These are phyloP conservation scores for Lycaena phlaeas DNA, from an alignment of 2,888 invertebrate species.

Conservation along the genomic window DNA sequence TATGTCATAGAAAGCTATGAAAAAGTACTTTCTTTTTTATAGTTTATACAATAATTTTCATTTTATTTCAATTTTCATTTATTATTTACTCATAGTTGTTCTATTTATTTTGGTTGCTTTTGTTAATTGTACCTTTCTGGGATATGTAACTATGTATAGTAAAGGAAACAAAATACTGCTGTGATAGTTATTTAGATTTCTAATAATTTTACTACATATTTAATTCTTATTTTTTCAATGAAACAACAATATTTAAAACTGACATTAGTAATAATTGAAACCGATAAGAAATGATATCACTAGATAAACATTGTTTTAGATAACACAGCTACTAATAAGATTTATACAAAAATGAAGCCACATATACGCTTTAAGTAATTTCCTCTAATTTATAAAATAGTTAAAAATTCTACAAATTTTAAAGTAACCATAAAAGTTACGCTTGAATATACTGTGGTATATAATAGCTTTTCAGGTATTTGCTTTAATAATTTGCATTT, in stretches of 20 bases:
- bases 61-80: no score
- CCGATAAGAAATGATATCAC: conserved; percentile 4
- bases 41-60: conserved; percentile 7
- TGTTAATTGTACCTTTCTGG: no score
- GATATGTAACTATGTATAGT: no score
- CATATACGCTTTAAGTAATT: background rate
- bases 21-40: conserved; percentile 18
- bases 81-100: no score
- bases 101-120: no score
- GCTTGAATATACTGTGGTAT: no score
- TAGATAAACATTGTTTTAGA: background rate
- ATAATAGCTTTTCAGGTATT: background rate
- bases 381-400: background rate
- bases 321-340: background rate
- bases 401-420: background rate
- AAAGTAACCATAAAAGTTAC: no score
- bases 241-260: no score
- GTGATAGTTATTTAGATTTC: no score
- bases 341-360: background rate
- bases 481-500: background rate
- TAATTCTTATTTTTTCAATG: no score
- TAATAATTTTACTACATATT: no score
- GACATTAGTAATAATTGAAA: background rate
- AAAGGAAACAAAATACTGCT: no score
- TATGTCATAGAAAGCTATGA: conserved; percentile 17